Evolutionary conservation across 2,113 vertebrate genomes (phyloP), one percentile per base, ranked within the genome.

Genomic region (Monopterus albus): DNA sequence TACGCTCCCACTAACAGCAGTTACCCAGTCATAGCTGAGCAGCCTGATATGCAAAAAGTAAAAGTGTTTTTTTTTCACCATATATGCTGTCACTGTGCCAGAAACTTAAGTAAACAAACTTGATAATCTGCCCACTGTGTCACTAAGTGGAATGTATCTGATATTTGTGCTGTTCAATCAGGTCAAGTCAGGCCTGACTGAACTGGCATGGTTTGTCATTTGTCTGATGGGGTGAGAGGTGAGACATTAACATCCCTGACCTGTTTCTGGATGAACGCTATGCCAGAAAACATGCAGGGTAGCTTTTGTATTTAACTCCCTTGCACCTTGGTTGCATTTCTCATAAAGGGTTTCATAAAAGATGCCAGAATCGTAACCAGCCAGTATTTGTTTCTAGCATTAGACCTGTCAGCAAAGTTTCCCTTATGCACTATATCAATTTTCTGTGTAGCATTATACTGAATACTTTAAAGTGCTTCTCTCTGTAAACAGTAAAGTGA

Each of bases 151-250:
- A 78, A 50, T 42, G 23, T 10, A 33, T 78, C 65, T 52, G 49
- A 75, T 88, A 71, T 83, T 67, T 81, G 50, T 7, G 3, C 51
- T 72, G 33, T 47, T 79, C 4, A 6, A 23, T 67, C 78, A 67
- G 45, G 59, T 46, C 60, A 63, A 57, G 58, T 73, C 46, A 52
- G 58, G 42, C 57, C 33, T 36, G 63, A 67, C 69, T 73, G 77
- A 72, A 55, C 66, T 70, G 67, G 59, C 38, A 40, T 51, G 36
- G 39, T 60, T 58, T 75, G 36, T 66, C 40, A 69, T 70, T 62
- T 58, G 12, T 72, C 51, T 53, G 61, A 79, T 26, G n/a, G 53
- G 55, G 26, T 75, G 58, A 74, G 45, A 49, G 64, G 33, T 35
- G 42, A 81, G 21, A 71, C 12, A 13, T 4, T 49, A 36, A 72